Conservation (phyloP, 2,888 invertebrate genomes). For the Sialis lutaria region DNA sequence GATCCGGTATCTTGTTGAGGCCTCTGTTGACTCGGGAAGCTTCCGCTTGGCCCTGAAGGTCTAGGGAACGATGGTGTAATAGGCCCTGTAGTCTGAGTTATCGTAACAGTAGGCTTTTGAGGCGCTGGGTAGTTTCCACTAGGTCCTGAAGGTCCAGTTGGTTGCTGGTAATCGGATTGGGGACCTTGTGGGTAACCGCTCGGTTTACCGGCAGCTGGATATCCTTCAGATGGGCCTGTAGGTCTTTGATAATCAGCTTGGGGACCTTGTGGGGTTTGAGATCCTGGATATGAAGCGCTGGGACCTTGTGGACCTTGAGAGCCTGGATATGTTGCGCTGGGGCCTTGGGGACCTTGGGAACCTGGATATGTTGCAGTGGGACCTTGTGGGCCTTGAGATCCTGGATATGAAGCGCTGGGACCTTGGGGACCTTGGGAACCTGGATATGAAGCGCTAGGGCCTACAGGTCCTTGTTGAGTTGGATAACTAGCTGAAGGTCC, state of each 20-base stretch:
- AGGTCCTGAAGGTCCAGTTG: conserved; percentile 5
- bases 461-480: conserved; percentile 15
- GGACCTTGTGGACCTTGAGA: conserved; percentile 20
- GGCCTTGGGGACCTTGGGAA: conserved; percentile 17
- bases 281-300: conserved; percentile 17
- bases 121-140: neutral
- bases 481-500: conserved; percentile 14
- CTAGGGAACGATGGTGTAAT: conserved; percentile 9
- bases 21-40: conserved; percentile 1
- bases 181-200: conserved; percentile 14
- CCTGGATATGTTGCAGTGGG: conserved; percentile 17
- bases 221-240: conserved; percentile 12
- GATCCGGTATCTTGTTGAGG: neutral
- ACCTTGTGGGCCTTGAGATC: conserved; percentile 11
- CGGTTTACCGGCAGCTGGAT: conserved; percentile 14
- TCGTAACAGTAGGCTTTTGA: conserved; percentile 2
- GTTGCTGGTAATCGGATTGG: conserved; percentile 10
- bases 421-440: conserved; percentile 18
- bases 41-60: conserved; percentile 7
- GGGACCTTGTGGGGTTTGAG: conserved; percentile 13
- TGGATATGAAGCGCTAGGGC: conserved; percentile 9
- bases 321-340: conserved; percentile 20
- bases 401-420: conserved; percentile 13
- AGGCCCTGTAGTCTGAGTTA: conserved; percentile 7
- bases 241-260: conserved; percentile 13